Conservation (phyloP, 1,140 invertebrate species). For the Ooceraea biroi region DNA sequence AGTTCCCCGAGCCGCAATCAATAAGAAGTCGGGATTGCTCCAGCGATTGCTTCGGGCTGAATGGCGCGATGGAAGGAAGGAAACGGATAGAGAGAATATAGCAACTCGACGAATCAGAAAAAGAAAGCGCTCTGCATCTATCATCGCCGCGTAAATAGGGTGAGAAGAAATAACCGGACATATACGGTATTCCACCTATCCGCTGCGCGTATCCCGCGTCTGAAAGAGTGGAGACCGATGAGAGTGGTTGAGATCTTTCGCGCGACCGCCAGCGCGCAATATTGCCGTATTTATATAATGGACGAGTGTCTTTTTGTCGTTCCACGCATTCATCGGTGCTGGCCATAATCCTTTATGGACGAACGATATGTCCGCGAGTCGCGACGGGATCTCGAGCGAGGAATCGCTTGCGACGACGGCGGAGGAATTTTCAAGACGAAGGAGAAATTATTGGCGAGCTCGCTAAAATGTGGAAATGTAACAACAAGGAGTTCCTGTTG, state of each 20-base stretch:
- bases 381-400: constrained; percentile 6
- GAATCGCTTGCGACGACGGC: neutral
- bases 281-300: constrained; percentile 48
- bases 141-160: constrained; percentile 67
- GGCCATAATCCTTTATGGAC: constrained; percentile 30
- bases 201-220: neutral
- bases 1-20: constrained; percentile 75
- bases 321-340: constrained; percentile 19
- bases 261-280: constrained; percentile 19
- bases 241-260: constrained; percentile 17
- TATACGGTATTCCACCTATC: neutral
- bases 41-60: constrained; percentile 69
- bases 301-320: constrained; percentile 44
- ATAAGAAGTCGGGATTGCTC: constrained; percentile 76
- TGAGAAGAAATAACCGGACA: constrained; percentile 34
- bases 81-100: constrained; percentile 26
- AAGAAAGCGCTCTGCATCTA: constrained; percentile 69
- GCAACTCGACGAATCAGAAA: constrained; percentile 21
- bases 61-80: constrained; percentile 32
- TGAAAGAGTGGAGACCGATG: neutral
- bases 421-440: neutral
- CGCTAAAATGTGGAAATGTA: neutral
- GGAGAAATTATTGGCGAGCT: constrained; percentile 30
- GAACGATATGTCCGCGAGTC: constrained; percentile 6
- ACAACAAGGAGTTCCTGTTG: neutral